Evolutionary conservation across 1,140 invertebrate genomes (phyloP), one percentile per base, ranked within the genome.

Genomic region (Heliconius eleuchia): DNA sequence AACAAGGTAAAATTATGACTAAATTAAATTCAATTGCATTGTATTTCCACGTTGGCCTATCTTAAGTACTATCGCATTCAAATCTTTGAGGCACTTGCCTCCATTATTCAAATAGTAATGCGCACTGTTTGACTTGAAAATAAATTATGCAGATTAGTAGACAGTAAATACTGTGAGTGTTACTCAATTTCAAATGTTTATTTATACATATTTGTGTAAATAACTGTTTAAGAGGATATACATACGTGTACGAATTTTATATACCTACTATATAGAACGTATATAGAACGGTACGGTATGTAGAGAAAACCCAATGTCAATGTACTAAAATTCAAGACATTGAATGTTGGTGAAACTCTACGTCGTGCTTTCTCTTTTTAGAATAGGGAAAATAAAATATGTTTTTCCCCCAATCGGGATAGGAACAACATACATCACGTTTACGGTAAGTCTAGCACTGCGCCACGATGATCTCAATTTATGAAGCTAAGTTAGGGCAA

Each of bases 21-120:
- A 74, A 76, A 75, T 79, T 57, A 79, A 71, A 76, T 79, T 72
- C 42, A 76, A 79, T 79, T 72, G 74, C 60, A 30, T 55, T 52
- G 74, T 75, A 79, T 76, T 79, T 76, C 42, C 66, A 76, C 42
- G 66, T 75, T 71, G 71, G 34, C 73, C 70, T 79, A 76, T 79
- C 77, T 74, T 57, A 78, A 73, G n/a, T 30, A 71, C 70, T 79
- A 74, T 76, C 73, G 66, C 74, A 79, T 76, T 79, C 52, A 50
- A 75, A 75, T 75, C 55, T 79, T 52, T 2, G 55, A 50, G 60
- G 70, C 74, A 79, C 52, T n/a, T n/a, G 30, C 50, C 50, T 27
- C 9, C 11, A 79, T 79, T 76, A 79, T 46, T 79, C 50, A 76
- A 75, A 76, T 72, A 76, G 72, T 79, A 79, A 27, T 50, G 39